These are phyloP conservation scores for Oasisia sp. DNA, from an alignment of 2,888 invertebrate genomes.

Conservation along the genomic window DNA sequence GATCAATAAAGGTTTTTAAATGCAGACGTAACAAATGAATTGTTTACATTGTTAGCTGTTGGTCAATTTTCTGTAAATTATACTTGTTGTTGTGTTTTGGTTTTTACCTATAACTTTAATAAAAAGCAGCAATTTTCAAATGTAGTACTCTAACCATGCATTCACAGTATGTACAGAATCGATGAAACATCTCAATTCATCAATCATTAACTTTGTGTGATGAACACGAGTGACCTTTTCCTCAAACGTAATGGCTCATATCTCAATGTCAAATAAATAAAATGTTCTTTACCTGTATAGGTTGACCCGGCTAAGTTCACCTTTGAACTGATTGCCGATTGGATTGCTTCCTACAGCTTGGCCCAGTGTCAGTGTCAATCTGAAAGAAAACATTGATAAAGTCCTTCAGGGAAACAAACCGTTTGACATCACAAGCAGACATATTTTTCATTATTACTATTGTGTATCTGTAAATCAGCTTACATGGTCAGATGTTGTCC, in stretches of 20 bases:
- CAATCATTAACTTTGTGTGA: neutral
- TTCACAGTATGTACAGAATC: too few relatives aligned
- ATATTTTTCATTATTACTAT: neutral
- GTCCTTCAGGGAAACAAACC: neutral
- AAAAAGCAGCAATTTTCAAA: too few relatives aligned
- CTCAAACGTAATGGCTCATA: constrained; percentile 39
- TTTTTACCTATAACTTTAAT: too few relatives aligned
- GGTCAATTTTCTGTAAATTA: too few relatives aligned
- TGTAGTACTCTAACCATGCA: too few relatives aligned
- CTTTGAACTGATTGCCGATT: constrained; percentile 42
- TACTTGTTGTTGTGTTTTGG: too few relatives aligned
- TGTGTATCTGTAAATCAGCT: too few relatives aligned
- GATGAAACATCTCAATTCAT: neutral
- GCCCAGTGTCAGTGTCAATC: constrained; percentile 39
- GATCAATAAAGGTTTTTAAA: constrained; percentile 20
- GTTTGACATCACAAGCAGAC: neutral
- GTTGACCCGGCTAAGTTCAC: constrained; percentile 49
- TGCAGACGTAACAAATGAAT: constrained; percentile 34
- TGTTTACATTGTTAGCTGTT: constrained; percentile 32
- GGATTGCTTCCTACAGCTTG: constrained; percentile 8
- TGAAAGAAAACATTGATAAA: constrained; percentile 27
- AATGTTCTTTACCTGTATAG: constrained; percentile 42
- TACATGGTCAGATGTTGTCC: too few relatives aligned
- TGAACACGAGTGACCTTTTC: neutral
- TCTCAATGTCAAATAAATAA: constrained; percentile 8